A percentile compares a stretch with the other conserved stretches of the same genome.
These are phyloP conservation scores for Anoplolepis gracilipes DNA, from an alignment of 1,140 invertebrate genomes.

Conservation along the genomic window DNA sequence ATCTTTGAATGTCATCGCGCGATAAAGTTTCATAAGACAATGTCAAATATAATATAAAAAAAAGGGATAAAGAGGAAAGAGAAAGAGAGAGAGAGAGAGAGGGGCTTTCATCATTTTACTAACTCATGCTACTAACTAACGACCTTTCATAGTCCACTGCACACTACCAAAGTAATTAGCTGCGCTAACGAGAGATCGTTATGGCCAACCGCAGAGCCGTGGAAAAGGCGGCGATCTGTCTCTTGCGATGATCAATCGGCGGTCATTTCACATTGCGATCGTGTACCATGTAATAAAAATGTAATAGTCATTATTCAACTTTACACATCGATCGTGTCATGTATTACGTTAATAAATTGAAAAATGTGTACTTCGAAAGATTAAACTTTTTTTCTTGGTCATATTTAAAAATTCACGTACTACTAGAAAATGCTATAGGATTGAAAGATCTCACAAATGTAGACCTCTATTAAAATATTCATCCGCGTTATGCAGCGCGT, in stretches of 20 bases:
- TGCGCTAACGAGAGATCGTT: slow-evolving; percentile 73
- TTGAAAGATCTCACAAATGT: neutral
- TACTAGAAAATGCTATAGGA: neutral
- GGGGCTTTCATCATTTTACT: slow-evolving; percentile 49
- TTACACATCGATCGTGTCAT: neutral
- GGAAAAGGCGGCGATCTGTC: slow-evolving; percentile 68
- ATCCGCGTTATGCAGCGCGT: slow-evolving; percentile 3
- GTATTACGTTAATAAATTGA: neutral
- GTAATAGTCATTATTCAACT: slow-evolving; percentile 17
- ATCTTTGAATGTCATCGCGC: neutral
- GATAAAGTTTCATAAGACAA: slow-evolving; percentile 21
- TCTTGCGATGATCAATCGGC: slow-evolving; percentile 56
- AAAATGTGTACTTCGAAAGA: neutral
- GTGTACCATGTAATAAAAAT: slow-evolving; percentile 12
- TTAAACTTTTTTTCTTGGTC: neutral
- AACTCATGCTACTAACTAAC: slow-evolving; percentile 69
- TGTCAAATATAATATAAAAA: slow-evolving; percentile 3
- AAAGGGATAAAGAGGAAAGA: neutral
- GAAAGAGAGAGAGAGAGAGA: neutral
- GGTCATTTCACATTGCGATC: neutral
- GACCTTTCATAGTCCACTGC: slow-evolving; percentile 70
- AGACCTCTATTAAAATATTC: slow-evolving; percentile 40
- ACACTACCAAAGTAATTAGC: slow-evolving; percentile 70
- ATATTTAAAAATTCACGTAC: slow-evolving; percentile 9
- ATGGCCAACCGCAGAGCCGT: slow-evolving; percentile 59